phyloP scores from a whole-genome alignment of 2,797 vertebrate species.

The Bucorvus abyssinicus region DNA sequence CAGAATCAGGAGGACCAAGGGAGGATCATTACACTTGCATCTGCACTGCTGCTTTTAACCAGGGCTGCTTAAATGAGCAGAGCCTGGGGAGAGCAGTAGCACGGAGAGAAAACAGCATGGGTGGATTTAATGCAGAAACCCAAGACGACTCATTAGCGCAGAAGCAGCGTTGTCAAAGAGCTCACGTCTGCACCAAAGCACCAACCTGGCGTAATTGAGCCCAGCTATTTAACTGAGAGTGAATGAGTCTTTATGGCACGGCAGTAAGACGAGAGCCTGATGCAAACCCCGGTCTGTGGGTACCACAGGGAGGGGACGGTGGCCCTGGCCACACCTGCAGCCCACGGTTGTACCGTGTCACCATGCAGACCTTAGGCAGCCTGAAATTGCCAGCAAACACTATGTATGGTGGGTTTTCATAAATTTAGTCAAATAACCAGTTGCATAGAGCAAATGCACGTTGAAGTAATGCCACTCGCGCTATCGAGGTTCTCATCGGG shows the following conservation, averaged over 20 bases:
- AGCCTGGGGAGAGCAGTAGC: not conserved
- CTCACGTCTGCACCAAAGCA: not conserved
- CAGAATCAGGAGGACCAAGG: not conserved
- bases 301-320: not conserved
- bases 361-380: rapidly evolving
- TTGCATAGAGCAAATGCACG: not conserved
- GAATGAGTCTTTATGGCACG: not conserved
- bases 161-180: not conserved
- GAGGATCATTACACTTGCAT: not conserved
- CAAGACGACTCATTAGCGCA: not conserved
- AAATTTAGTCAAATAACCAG: not conserved
- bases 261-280: not conserved
- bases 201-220: not conserved
- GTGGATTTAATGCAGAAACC: not conserved
- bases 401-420: rapidly evolving
- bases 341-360: not conserved
- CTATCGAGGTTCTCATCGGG: not conserved
- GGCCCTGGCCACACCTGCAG: not conserved
- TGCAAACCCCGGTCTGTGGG: not conserved
- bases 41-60: not conserved
- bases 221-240: not conserved
- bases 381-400: not conserved
- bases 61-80: not conserved
- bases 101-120: not conserved
- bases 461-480: not conserved